Evolutionary conservation across 2,888 invertebrate species (phyloP).

Genomic region (Cheilosia vernalis): DNA sequence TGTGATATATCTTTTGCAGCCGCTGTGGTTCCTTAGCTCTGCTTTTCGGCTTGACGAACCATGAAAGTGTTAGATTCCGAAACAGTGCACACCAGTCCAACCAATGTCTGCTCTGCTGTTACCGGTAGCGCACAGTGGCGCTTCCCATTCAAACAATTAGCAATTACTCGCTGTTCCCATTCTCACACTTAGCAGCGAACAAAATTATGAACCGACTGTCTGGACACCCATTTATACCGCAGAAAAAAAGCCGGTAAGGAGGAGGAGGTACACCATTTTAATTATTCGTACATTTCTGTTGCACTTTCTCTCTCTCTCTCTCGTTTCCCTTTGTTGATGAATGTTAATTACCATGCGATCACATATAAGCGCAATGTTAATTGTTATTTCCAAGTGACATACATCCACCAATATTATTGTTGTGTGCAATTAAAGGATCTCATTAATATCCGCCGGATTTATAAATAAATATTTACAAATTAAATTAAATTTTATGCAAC

Average conservation of each 20-base stretch:
- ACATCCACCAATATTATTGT: not conserved
- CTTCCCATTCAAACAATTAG: constrained; percentile 5
- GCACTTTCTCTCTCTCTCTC: too few relatives aligned
- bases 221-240: constrained; percentile 21
- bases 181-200: not conserved
- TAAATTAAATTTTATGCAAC: not conserved
- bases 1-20: constrained; percentile 27
- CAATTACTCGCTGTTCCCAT: constrained; percentile 41
- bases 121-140: constrained; percentile 7
- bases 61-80: constrained; percentile 41
- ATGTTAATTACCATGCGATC: too few relatives aligned
- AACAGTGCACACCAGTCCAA: not conserved
- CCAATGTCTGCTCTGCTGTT: not conserved
- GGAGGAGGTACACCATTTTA: constrained; percentile 6
- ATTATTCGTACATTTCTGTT: constrained; percentile 10
- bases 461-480: not conserved
- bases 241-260: not conserved
- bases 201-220: constrained; percentile 13
- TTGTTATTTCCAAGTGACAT: not conserved
- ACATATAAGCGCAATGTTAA: constrained; percentile 2
- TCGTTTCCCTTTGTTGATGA: too few relatives aligned
- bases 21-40: not conserved
- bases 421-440: not conserved
- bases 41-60: constrained; percentile 61
- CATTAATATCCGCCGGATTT: not conserved